phyloP scores from a whole-genome alignment of 2,113 vertebrate genomes.

The Heptranchias perlo region DNA sequence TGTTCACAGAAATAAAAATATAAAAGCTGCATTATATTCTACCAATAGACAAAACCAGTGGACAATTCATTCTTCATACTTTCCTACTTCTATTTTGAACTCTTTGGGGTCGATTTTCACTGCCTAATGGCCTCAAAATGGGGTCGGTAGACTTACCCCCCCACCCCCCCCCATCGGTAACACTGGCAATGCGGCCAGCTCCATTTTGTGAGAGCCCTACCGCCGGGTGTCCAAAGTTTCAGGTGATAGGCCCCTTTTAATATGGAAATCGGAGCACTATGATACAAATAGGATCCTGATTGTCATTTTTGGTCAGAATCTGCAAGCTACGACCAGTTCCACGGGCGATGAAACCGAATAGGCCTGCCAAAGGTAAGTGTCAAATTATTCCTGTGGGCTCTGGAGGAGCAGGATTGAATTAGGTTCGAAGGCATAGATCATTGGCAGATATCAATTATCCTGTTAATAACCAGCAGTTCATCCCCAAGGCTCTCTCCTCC shows the following conservation, averaged over 20 bases:
- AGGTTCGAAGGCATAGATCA: neutral
- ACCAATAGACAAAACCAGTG: neutral
- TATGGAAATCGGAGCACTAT: neutral
- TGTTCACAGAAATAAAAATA: neutral
- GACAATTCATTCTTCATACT: neutral
- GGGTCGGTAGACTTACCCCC: neutral
- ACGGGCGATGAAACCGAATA: too few species aligned
- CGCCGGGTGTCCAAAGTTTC: neutral
- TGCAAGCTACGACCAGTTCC: too few species aligned
- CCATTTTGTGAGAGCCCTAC: neutral
- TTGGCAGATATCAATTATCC: slow-evolving; percentile 22
- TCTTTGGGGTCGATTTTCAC: neutral
- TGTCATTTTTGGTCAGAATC: too few species aligned
- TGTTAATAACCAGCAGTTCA: neutral
- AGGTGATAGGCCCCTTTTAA: neutral
- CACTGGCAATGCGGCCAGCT: neutral
- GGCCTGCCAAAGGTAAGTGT: neutral
- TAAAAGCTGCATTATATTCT: neutral
- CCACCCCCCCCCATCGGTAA: too few species aligned
- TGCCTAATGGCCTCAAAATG: neutral
- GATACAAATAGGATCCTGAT: neutral
- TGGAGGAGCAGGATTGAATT: neutral
- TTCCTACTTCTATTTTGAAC: neutral
- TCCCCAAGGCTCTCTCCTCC: neutral
- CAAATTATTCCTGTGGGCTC: neutral